phyloP scores from a whole-genome alignment of 2,797 vertebrate genomes.

The Lutra lutra region DNA sequence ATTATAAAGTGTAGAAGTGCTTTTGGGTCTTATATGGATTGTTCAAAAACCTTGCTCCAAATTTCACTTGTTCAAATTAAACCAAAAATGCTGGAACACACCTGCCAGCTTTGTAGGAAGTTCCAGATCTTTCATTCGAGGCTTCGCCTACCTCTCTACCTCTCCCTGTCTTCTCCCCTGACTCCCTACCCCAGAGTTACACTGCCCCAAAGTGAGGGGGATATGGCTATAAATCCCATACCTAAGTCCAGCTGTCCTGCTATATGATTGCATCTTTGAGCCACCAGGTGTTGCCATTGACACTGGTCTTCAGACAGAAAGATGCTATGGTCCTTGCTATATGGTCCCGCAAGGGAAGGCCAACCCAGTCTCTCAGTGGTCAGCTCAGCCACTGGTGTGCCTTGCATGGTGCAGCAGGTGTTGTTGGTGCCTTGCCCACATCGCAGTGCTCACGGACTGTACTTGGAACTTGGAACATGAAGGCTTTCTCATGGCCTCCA shows the following conservation, averaged over 20 bases:
- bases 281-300: slow-evolving; percentile 43
- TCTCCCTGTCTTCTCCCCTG: background rate
- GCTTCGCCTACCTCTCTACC: background rate
- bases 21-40: slow-evolving; percentile 21
- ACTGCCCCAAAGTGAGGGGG: background rate
- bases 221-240: background rate
- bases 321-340: background rate
- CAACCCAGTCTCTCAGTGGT: background rate
- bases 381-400: background rate
- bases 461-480: background rate
- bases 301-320: background rate
- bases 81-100: background rate
- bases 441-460: background rate
- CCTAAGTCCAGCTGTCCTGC: background rate
- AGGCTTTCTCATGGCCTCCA: background rate
- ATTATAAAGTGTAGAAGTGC: background rate
- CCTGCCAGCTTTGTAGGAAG: background rate
- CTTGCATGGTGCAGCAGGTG: background rate
- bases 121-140: background rate
- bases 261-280: background rate
- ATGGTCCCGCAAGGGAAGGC: background rate
- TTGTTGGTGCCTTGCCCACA: background rate
- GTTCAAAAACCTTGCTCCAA: background rate
- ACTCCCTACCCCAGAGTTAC: background rate
- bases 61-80: slow-evolving; percentile 42